Conservation (phyloP, 2,797 vertebrate species). For the Pseudomugil gertrudae region DNA sequence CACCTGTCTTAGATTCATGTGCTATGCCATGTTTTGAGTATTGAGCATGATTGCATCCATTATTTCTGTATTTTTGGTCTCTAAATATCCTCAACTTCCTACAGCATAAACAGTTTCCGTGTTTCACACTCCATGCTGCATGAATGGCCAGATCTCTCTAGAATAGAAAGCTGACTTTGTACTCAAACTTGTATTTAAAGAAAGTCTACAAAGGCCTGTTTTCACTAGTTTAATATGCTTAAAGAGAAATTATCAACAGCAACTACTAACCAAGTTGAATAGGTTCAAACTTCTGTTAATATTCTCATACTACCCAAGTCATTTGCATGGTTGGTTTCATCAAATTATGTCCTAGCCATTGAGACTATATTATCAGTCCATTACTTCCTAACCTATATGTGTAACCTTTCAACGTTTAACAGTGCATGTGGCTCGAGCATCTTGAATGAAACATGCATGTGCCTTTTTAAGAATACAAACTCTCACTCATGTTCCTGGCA, state of each 20-base stretch:
- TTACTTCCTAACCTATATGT: constrained; percentile 34
- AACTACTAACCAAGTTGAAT: constrained; percentile 32
- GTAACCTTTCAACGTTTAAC: constrained; percentile 27
- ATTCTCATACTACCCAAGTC: constrained; percentile 8
- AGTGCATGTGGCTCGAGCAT: constrained; percentile 46
- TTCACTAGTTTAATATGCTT: constrained; percentile 11
- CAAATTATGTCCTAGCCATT: background rate
- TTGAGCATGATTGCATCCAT: constrained; percentile 39
- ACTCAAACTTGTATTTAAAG: background rate
- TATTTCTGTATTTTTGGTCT: background rate
- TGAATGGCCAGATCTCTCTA: constrained; percentile 14
- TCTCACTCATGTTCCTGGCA: constrained; percentile 27
- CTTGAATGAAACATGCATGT: constrained; percentile 54
- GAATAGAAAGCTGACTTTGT: background rate
- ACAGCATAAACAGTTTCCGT: background rate
- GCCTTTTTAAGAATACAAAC: constrained; percentile 9
- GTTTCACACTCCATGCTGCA: background rate
- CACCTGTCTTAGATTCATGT: constrained; percentile 10
- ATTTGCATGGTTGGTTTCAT: constrained; percentile 26
- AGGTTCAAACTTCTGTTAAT: constrained; percentile 7
- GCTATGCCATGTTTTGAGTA: constrained; percentile 1
- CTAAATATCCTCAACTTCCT: background rate
- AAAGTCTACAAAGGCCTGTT: background rate
- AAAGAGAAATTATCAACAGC: background rate
- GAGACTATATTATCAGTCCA: background rate